Evolutionary conservation across 1,140 invertebrate genomes (phyloP).

Genomic region (Drosophila bocqueti): DNA sequence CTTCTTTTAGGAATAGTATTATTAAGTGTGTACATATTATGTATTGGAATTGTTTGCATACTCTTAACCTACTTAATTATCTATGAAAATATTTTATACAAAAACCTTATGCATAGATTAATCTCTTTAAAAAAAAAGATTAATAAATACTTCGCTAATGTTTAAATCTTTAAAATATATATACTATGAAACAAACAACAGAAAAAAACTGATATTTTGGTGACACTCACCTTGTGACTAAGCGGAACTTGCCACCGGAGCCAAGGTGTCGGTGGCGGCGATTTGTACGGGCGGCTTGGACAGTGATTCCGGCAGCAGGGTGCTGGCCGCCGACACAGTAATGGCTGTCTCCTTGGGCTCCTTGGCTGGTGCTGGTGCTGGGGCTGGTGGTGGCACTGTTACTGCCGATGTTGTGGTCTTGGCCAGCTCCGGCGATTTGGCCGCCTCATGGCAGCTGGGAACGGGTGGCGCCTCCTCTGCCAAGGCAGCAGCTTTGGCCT

Average conservation of each 20-base stretch:
- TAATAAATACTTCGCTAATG: background rate
- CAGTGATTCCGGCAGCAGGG: constrained; percentile 42
- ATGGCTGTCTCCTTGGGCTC: constrained; percentile 40
- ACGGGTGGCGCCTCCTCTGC: constrained; percentile 63
- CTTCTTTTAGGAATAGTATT: background rate
- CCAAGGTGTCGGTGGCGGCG: constrained; percentile 68
- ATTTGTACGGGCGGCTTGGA: constrained; percentile 76
- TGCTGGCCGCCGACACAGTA: constrained; percentile 50
- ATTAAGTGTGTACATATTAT: background rate
- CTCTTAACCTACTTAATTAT: no score
- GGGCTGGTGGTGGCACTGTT: no score
- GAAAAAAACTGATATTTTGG: background rate
- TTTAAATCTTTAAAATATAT: background rate
- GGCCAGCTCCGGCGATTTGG: constrained; percentile 56
- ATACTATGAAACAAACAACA: background rate
- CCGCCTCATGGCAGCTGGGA: constrained; percentile 13
- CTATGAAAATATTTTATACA: no score
- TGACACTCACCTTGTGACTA: constrained; percentile 76
- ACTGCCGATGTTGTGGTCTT: constrained; percentile 40
- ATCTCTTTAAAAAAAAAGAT: no score
- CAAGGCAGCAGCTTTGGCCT: constrained; percentile 75
- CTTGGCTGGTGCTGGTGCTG: background rate
- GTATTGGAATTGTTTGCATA: no score
- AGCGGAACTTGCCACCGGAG: constrained; percentile 78
- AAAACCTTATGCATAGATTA: no score